phyloP scores from a whole-genome alignment of 2,888 invertebrate genomes.

The Caenorhabditis sinica region DNA sequence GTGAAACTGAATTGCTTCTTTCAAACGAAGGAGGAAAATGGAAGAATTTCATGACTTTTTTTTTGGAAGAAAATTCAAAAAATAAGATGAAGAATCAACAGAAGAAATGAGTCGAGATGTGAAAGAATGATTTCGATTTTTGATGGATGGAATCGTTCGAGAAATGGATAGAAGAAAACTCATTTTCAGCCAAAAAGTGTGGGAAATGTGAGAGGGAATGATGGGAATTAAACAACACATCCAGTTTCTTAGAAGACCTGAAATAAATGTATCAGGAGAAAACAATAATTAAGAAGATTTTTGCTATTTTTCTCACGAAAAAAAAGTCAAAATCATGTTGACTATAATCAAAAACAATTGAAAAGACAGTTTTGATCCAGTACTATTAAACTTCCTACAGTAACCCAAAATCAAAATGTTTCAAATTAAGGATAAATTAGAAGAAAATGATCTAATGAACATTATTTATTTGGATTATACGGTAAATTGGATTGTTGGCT shows the following conservation, averaged over 20 bases:
- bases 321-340: too few species aligned
- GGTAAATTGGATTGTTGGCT: too few species aligned
- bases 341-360: conserved; percentile 4
- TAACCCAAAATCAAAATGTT: too few species aligned
- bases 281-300: conserved; percentile 10
- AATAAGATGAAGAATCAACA: not conserved
- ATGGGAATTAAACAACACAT: conserved; percentile 2
- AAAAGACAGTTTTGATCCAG: not conserved
- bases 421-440: too few species aligned
- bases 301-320: not conserved
- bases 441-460: too few species aligned
- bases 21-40: not conserved
- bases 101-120: not conserved
- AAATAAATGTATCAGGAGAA: conserved; percentile 8
- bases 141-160: too few species aligned
- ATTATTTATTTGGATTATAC: too few species aligned
- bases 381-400: too few species aligned
- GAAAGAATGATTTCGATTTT: not conserved
- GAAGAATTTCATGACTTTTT: conserved; percentile 17
- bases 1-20: conserved; percentile 5
- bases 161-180: not conserved
- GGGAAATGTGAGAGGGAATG: conserved; percentile 9
- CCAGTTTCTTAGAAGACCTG: not conserved
- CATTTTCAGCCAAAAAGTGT: conserved; percentile 14
- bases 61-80: conserved; percentile 1